Evolutionary conservation across 2,888 invertebrate genomes (phyloP).

Genomic region (Argynnis bischoffii): DNA sequence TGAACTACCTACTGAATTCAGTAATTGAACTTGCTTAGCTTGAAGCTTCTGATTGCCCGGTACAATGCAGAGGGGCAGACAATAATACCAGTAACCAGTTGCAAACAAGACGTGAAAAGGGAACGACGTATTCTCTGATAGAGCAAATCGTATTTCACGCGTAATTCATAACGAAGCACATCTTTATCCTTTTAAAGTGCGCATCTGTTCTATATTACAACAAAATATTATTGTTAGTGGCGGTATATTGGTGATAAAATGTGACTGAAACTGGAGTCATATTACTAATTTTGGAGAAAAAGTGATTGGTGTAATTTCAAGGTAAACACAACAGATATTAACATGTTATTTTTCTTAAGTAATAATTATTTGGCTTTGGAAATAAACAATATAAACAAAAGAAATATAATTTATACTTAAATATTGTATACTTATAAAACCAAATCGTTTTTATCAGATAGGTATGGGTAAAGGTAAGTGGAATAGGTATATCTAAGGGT

Average conservation of each 20-base stretch:
- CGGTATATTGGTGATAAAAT: slow-evolving; percentile 19
- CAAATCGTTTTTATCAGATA: no score
- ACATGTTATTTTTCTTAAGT: background rate
- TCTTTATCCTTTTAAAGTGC: slow-evolving; percentile 1
- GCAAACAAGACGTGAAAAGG: slow-evolving; percentile 4
- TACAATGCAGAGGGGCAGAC: background rate
- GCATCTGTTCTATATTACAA: background rate
- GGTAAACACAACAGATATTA: slow-evolving; percentile 31
- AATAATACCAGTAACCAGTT: background rate
- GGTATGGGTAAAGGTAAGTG: no score
- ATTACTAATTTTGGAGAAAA: slow-evolving; percentile 16
- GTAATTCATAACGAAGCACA: slow-evolving; percentile 5
- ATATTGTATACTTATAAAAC: no score
- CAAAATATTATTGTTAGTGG: background rate
- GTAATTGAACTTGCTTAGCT: background rate
- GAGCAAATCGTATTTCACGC: slow-evolving; percentile 3
- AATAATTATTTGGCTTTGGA: no score
- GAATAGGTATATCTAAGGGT: no score
- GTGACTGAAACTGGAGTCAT: slow-evolving; percentile 5
- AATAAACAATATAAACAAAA: no score
- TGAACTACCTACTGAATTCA: no score
- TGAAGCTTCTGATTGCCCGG: no score
- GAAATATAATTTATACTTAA: no score
- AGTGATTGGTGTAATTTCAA: slow-evolving; percentile 34
- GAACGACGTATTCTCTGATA: slow-evolving; percentile 5